phyloP scores from a whole-genome alignment of 2,797 vertebrate genomes.

The Calcarius lapponicus region DNA sequence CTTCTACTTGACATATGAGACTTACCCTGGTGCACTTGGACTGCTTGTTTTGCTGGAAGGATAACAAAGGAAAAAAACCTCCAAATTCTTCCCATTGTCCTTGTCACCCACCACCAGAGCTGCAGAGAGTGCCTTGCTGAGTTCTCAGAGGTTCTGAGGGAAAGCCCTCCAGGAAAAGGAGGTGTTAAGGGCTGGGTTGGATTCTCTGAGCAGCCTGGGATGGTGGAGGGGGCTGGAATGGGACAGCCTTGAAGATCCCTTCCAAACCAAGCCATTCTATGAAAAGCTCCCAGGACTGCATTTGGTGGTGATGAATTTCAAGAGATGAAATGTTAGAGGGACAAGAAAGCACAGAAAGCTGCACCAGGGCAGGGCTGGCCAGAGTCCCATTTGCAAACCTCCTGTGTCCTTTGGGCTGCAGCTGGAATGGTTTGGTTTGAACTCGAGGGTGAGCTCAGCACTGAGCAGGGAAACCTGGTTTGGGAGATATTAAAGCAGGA shows the following conservation, averaged over 20 bases:
- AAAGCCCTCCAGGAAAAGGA: background rate
- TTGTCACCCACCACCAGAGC: background rate
- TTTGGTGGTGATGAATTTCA: background rate
- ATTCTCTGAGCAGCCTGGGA: background rate
- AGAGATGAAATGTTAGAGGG: background rate
- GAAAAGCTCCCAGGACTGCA: background rate
- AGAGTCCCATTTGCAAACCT: background rate
- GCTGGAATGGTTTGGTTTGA: background rate
- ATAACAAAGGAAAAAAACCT: background rate
- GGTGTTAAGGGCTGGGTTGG: fast-evolving
- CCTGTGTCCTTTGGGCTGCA: background rate
- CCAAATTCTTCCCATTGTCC: background rate
- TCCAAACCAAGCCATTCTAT: background rate
- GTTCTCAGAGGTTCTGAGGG: background rate
- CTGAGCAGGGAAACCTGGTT: background rate
- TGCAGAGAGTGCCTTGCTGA: background rate
- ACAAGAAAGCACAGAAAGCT: background rate
- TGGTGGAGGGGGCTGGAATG: background rate
- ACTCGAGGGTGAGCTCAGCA: background rate
- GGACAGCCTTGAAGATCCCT: background rate
- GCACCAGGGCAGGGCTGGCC: background rate
- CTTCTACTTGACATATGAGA: background rate
- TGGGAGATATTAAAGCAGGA: no score
- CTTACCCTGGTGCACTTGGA: background rate
- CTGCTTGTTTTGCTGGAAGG: background rate